Evolutionary conservation across 2,797 vertebrate genomes (phyloP).

Genomic region (Centropyge bicolor): DNA sequence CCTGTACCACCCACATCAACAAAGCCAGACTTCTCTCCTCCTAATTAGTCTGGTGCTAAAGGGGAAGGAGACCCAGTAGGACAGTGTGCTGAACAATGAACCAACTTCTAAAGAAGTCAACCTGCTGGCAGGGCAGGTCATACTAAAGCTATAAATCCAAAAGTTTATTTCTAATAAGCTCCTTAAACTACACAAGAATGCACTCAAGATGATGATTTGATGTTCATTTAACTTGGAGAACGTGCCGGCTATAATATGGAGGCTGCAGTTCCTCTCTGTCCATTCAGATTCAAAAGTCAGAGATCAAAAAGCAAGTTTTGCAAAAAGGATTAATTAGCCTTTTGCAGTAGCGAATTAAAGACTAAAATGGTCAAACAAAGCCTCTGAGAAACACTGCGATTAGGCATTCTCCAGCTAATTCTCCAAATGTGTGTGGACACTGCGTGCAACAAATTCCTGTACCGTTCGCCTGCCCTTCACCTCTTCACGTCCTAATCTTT

Average conservation of each 20-base stretch:
- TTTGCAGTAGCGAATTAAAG: slow-evolving; percentile 22
- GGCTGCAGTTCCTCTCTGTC: slow-evolving; percentile 9
- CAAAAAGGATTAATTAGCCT: slow-evolving; percentile 53
- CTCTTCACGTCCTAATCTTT: slow-evolving; percentile 20
- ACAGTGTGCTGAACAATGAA: slow-evolving; percentile 42
- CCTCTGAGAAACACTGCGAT: slow-evolving; percentile 14
- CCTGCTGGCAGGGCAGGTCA: slow-evolving; percentile 42
- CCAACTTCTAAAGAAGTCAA: slow-evolving; percentile 47
- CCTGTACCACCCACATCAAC: slow-evolving; percentile 34
- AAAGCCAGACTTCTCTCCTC: slow-evolving; percentile 51
- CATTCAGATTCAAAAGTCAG: slow-evolving; percentile 35
- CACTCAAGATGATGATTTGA: slow-evolving; percentile 19
- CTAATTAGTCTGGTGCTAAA: slow-evolving; percentile 62
- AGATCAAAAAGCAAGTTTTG: slow-evolving; percentile 48
- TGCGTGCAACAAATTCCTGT: slow-evolving; percentile 10
- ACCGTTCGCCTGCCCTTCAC: slow-evolving; percentile 26
- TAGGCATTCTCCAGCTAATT: slow-evolving; percentile 32
- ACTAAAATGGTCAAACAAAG: slow-evolving; percentile 28
- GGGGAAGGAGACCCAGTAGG: slow-evolving; percentile 38
- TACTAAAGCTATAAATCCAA: slow-evolving; percentile 34
- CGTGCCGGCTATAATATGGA: background rate
- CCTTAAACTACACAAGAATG: slow-evolving; percentile 36
- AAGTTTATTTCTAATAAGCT: slow-evolving; percentile 45
- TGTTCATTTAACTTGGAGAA: slow-evolving; percentile 40
- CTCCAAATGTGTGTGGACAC: slow-evolving; percentile 27